Evolutionary conservation across 2,888 invertebrate genomes (phyloP), one percentile per base, ranked within the genome.

Genomic region (Harmothoe impar): DNA sequence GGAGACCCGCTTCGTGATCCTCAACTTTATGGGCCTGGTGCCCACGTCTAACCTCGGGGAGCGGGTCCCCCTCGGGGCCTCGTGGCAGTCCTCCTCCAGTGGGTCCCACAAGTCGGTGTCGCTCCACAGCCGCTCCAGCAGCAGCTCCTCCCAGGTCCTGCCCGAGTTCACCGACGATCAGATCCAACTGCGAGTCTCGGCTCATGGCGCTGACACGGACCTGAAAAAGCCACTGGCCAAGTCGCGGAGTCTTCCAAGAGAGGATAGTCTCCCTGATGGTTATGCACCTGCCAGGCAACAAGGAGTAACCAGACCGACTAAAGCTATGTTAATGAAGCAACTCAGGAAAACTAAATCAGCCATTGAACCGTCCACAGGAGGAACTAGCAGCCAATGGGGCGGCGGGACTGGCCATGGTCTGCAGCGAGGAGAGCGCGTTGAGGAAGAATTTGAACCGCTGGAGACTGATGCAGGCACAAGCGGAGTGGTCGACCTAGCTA

Each of bases 1-100:
- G 90, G 93, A 94, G 89, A 94, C 94, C 0, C 93, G 93, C 91
- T 93, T 92, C 90, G 92, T 94, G 33, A 93, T 94, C 35, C 91
- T 94, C 23, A 94, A 93, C 89, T 94, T 93, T 89, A 72, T 92
- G 62, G 86, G 91, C 7, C 85, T 90, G 25, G 78, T 89, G 31
- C 91, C 91, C 1, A 85, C 86, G 29, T 15, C 54, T n/a, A 23
- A 25, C 31, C 52, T 86, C 7, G 86, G 33, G 29, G 86, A 86
- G 52, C 29, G 3, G 15, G 29, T 54, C 54, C 17, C 31, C 5
- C 25, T 86, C 0, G 56, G 86, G 15, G 10, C 31, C 12, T 86
- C 86, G 29, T 81, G 35, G 35, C 43, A 33, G 35, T 81, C 81
- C 35, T 81, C 81, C 7, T 81, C 81, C 43, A 23, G 35, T 3